A percentile compares a stretch with the other conserved stretches of the same genome.
Conservation (phyloP, 2,113 vertebrate species). For the Micronisus gabar region DNA sequence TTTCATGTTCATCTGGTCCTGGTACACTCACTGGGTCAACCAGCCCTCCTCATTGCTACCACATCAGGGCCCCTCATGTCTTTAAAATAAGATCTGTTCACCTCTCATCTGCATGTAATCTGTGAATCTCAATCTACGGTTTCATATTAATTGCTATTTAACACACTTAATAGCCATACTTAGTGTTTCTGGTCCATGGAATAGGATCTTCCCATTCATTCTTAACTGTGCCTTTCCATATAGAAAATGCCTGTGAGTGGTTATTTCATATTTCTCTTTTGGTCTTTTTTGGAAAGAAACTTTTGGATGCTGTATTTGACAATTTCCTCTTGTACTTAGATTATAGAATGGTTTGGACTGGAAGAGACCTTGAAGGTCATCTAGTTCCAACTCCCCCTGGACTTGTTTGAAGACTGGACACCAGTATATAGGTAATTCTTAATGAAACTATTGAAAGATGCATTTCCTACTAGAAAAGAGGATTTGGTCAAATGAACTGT, state of each 20-base stretch:
- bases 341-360: not conserved
- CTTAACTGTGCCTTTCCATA: not conserved
- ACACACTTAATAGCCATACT: not conserved
- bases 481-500: not conserved
- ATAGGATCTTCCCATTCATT: not conserved
- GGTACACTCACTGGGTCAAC: not conserved
- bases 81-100: not conserved
- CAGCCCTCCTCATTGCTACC: not conserved
- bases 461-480: not conserved
- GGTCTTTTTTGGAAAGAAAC: not conserved
- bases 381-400: not conserved
- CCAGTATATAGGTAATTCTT: not conserved
- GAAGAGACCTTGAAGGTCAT: not conserved
- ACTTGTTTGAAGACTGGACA: not conserved
- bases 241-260: not conserved
- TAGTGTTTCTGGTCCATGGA: not conserved
- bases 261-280: not conserved
- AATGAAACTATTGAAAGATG: not conserved
- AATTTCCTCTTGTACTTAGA: not conserved
- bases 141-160: not conserved
- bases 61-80: not conserved
- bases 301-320: not conserved
- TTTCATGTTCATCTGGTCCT: not conserved
- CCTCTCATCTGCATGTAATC: not conserved
- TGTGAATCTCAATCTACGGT: not conserved